Percentiles rank a stretch among this genome's conserved stretches.
phyloP scores from a whole-genome alignment of 2,113 vertebrate species.

The Elephantulus edwardii region DNA sequence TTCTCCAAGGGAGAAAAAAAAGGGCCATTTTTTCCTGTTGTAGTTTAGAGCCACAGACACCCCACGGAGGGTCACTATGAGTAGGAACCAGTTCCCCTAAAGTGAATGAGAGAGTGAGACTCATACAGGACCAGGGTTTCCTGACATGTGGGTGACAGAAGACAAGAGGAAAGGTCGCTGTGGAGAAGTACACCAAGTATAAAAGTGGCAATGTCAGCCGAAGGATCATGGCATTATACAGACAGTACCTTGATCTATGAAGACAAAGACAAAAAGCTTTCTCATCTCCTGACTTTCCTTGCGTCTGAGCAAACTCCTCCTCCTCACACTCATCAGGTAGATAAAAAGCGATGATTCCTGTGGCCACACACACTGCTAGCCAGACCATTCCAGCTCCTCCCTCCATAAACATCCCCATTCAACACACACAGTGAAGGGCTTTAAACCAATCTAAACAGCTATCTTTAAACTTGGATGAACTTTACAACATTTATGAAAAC shows the following conservation, averaged over 20 bases:
- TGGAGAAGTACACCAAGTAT: not conserved
- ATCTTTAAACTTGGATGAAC: conserved; percentile 33
- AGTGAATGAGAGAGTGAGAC: no score
- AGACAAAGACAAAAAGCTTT: not conserved
- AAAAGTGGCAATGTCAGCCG: not conserved
- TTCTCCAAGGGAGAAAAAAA: no score
- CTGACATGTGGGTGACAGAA: not conserved
- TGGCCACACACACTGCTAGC: not conserved
- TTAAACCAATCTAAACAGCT: conserved; percentile 19
- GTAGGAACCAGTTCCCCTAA: no score
- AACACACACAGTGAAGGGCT: not conserved
- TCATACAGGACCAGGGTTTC: not conserved
- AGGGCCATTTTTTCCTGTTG: no score
- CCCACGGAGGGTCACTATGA: no score
- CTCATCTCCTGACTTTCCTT: not conserved
- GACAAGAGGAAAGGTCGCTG: not conserved
- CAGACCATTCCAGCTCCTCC: not conserved
- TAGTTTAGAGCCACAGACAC: no score
- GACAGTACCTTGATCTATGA: not conserved
- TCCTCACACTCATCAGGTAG: not conserved
- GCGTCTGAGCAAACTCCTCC: not conserved
- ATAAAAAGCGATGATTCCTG: not conserved
- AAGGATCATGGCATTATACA: not conserved
- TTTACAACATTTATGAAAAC: conserved; percentile 59
- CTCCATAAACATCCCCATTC: not conserved